Evolutionary conservation across 2,797 vertebrate genomes (phyloP).

Genomic region (Heterohyrax brucei): DNA sequence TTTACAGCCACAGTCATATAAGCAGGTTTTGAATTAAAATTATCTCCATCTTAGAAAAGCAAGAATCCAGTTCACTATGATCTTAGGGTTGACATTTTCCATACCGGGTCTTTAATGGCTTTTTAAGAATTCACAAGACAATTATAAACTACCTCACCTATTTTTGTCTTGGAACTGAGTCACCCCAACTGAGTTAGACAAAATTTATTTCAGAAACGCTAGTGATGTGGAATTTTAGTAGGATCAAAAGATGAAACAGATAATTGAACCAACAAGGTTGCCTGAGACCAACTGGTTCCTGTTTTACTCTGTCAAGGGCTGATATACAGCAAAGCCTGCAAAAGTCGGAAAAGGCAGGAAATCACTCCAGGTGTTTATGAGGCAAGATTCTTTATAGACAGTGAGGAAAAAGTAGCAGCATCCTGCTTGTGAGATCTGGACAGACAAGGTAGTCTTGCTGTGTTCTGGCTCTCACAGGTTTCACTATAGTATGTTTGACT

Average conservation of each 20-base stretch:
- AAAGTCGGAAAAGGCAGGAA: not conserved
- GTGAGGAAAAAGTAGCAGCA: not conserved
- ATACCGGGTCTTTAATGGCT: constrained; percentile 36
- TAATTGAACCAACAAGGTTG: constrained; percentile 28
- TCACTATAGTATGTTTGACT: not conserved
- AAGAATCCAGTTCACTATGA: constrained; percentile 75
- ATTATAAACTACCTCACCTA: constrained; percentile 12
- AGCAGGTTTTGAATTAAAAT: constrained; percentile 75
- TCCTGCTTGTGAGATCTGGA: not conserved
- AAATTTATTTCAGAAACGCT: constrained; percentile 57
- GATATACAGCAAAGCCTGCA: not conserved
- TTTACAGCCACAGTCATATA: constrained; percentile 72
- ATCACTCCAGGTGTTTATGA: not conserved
- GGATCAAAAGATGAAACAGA: constrained; percentile 55
- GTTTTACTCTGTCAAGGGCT: not conserved
- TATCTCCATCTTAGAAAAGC: constrained; percentile 65
- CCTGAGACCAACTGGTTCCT: not conserved
- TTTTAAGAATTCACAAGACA: constrained; percentile 54
- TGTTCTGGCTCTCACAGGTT: not conserved
- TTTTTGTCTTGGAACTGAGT: constrained; percentile 34
- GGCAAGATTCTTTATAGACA: too few relatives aligned
- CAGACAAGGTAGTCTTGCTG: not conserved
- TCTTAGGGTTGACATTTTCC: constrained; percentile 50
- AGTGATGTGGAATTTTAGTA: constrained; percentile 29
- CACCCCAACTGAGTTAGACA: not conserved